Evolutionary conservation across 2,888 invertebrate genomes (phyloP).

Genomic region (Pandemis cinnamomeana): DNA sequence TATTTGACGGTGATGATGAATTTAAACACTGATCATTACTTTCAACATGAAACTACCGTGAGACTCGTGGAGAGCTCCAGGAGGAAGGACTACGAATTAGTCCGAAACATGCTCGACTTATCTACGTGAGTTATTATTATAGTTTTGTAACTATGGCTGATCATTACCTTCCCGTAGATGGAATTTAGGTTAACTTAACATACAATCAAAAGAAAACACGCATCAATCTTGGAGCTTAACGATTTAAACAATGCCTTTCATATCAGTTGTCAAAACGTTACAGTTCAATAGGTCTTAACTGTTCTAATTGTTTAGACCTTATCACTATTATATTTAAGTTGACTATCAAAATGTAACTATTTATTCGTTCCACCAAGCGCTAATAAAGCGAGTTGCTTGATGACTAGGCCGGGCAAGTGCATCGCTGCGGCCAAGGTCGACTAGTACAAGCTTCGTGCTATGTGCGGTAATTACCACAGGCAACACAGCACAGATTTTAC

Average conservation of each 20-base stretch:
- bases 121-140: too few relatives aligned
- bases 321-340: neutral
- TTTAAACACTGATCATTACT: too few relatives aligned
- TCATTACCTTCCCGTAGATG: neutral
- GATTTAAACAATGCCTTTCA: constrained; percentile 25
- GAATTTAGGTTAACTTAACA: constrained; percentile 1
- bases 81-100: too few relatives aligned
- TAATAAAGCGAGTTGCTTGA: constrained; percentile 27
- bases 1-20: neutral
- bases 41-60: neutral
- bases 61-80: neutral
- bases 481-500: constrained; percentile 20
- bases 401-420: constrained; percentile 42
- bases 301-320: neutral
- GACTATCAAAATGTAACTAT: neutral
- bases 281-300: neutral
- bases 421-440: constrained; percentile 44
- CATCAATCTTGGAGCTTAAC: constrained; percentile 9
- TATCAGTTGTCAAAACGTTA: constrained; percentile 24
- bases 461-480: constrained; percentile 30
- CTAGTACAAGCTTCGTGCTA: constrained; percentile 40
- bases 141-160: too few relatives aligned
- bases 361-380: neutral
- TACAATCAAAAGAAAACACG: constrained; percentile 15
- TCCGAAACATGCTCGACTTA: too few relatives aligned